phyloP scores from a whole-genome alignment of 1,140 invertebrate species.

The Pseudomyrmex gracilis region DNA sequence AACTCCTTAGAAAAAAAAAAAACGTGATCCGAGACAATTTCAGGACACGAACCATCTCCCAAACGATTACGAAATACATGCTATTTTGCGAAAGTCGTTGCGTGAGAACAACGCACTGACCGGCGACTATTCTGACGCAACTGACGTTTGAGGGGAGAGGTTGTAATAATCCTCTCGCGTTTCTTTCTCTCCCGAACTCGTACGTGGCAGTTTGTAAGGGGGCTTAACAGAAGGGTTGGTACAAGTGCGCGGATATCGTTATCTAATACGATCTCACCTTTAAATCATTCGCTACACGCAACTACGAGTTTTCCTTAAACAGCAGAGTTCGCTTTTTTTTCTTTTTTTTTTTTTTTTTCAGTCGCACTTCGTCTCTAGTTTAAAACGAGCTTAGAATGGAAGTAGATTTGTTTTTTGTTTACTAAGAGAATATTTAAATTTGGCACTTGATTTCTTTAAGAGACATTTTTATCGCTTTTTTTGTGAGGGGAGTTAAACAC shows the following conservation, averaged over 20 bases:
- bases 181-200: constrained; percentile 15
- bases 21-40: constrained; percentile 2
- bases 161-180: constrained; percentile 34
- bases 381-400: constrained; percentile 4
- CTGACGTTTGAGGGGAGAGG: constrained; percentile 10
- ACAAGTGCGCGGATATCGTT: constrained; percentile 31
- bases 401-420: background rate
- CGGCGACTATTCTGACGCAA: constrained; percentile 35
- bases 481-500: constrained; percentile 14
- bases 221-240: background rate
- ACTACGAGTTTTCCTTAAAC: constrained; percentile 17
- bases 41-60: background rate
- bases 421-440: constrained; percentile 22
- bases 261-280: constrained; percentile 31
- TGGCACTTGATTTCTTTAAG: constrained; percentile 54
- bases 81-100: constrained; percentile 17
- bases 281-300: constrained; percentile 39
- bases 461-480: background rate
- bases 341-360: background rate
- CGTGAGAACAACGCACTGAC: constrained; percentile 31
- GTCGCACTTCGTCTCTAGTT: background rate
- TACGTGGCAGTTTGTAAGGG: constrained; percentile 8
- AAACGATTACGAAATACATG: background rate
- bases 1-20: background rate
- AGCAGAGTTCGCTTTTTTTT: background rate